Evolutionary conservation across 1,140 invertebrate species (phyloP), one percentile per base, ranked within the genome.

Genomic region (Agrilus planipennis): DNA sequence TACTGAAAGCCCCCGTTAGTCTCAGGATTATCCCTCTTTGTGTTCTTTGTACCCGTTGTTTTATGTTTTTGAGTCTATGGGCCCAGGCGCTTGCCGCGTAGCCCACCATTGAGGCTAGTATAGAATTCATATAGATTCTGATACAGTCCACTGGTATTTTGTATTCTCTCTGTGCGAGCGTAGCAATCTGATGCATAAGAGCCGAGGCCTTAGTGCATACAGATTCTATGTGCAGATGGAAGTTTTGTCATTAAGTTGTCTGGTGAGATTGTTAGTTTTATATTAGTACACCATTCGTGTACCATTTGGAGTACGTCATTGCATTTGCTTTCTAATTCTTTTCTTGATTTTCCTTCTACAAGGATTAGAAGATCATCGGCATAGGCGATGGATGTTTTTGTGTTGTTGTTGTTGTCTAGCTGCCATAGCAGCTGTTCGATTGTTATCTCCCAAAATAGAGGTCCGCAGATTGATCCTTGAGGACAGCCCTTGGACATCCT

Each of bases 381-480:
- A 19, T 64, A 65, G 0, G 57, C 63, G 1, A 58, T 36, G 0
- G 51, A 30, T 2, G 48, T 41, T 4, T 40, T 9, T 14, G 22
- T 27, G 3, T 42, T 44, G 0, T 45, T 52, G 12, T 20, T 12
- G 0, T 47, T 41, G 1, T 34, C 16, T 12, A 52, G 48, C 2
- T 60, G 34, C 4, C 22, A 16, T 10, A 64, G 34, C 2, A 61
- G 31, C 6, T 53, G 50, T 22, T 64, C 55, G 10, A 67, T 51
- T 0, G 61, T 41, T 0, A 65, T 11, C 29, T 64, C 63, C 59
- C 62, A 66, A 0, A 61, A 35, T 0, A 47, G 32, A 0, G 62
- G 60, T 0, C 63, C 62, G 1, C 63, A 32, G 1, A 65, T n/a
- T 52, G 62, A 68, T 0, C 62, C 64, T 40, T 68, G 62, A 0